Base-by-base conservation (phyloP, 2,888 invertebrate species). In the Antheraea assamensis region DNA sequence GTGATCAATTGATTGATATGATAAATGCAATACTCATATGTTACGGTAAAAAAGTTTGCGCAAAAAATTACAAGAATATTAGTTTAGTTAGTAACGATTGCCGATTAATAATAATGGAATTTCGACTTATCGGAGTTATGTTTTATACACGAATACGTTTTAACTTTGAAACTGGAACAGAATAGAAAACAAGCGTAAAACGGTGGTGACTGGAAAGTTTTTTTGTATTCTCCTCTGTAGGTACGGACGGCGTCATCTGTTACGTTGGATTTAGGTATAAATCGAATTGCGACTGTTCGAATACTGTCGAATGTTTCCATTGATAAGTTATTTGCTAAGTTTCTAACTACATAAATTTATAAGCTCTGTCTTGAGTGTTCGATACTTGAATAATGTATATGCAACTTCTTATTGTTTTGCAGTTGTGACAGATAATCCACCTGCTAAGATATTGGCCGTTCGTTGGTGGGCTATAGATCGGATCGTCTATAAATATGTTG, bases 101-200 rank as follows among this genome's bases (percentile, higher is more conserved):
- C 2, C 13, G 13, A 21, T 72, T 49, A 31, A 21, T 42, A 73
- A 75, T 64, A 73, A 73, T 72, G 58, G 72, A 30, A 15, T 58
- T 70, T 73, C 55, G 27, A 73, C 47, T 73, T 73, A 70, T 42
- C 70, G 27, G 58, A 66, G 70, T 73, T 70, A 35, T 74, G 71
- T 77, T 74, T 75, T 76, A 74, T 75, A 77, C 78, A 75, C 77
- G 78, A 78, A 78, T 78, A 42, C 73, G 73, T 70, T 77, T 75
- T 72, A 72, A 55, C 35, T 31, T 24, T 42, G 64, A 74, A 78
- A 75, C 71, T 74, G 70, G 75, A 70, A 74, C 71, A 74, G 75
- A 76, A 76, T 76, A 64, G 76, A 77, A 76, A 76, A 77, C 77
- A 76, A 77, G 76, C 74, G 74, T 55, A 70, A 52, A 64, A 47